A percentile compares a stretch with the other conserved stretches of the same genome.
phyloP scores from a whole-genome alignment of 2,113 vertebrate genomes.

The Notothenia coriiceps region DNA sequence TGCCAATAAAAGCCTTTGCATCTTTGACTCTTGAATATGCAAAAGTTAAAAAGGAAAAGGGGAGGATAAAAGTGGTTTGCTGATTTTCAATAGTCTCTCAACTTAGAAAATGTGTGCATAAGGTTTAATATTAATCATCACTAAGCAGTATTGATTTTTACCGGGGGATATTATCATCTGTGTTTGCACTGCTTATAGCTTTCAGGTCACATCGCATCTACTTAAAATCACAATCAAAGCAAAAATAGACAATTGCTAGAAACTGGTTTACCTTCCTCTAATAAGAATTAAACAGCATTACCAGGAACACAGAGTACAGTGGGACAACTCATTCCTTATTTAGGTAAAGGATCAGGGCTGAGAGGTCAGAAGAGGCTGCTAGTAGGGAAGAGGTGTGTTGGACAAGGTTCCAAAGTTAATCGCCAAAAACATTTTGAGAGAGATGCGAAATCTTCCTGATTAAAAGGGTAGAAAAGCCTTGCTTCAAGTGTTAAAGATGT shows the following conservation, averaged over 20 bases:
- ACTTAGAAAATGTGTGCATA: neutral
- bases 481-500: neutral
- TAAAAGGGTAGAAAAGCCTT: neutral
- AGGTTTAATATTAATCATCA: neutral
- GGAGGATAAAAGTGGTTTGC: no score
- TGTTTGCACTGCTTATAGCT: neutral
- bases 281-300: neutral
- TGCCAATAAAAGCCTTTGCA: no score
- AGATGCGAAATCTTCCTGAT: neutral
- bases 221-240: neutral
- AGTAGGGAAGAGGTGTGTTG: conserved; percentile 15
- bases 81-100: no score
- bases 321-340: neutral
- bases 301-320: neutral
- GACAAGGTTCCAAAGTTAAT: neutral
- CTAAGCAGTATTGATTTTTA: neutral
- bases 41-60: no score
- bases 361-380: neutral
- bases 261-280: neutral
- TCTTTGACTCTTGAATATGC: no score
- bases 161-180: neutral
- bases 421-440: neutral
- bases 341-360: neutral
- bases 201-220: neutral
- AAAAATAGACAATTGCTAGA: neutral